Evolutionary conservation across 2,888 invertebrate genomes (phyloP).

Genomic region (Melolontha melolontha): DNA sequence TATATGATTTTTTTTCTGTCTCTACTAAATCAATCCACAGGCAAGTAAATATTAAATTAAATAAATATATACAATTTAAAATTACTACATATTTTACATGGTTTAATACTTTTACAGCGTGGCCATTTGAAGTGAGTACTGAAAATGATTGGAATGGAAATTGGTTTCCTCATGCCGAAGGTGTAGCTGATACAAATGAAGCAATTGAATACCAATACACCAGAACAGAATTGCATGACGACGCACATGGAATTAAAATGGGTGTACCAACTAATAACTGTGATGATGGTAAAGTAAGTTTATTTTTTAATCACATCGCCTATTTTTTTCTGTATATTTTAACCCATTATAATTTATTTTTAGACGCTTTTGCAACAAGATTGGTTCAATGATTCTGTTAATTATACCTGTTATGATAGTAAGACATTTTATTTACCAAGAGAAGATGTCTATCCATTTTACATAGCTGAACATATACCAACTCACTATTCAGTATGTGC

Average conservation of each 20-base stretch:
- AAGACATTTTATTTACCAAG: conserved; percentile 67
- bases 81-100: neutral
- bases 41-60: neutral
- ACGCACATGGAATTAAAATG: conserved; percentile 68
- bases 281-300: conserved; percentile 75
- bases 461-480: conserved; percentile 70
- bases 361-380: conserved; percentile 73
- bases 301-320: neutral
- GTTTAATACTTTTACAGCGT: conserved; percentile 13
- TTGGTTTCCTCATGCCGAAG: conserved; percentile 63
- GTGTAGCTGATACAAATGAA: conserved; percentile 52
- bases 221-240: conserved; percentile 50
- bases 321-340: neutral
- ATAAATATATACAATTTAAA: too few relatives aligned
- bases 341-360: conserved; percentile 52
- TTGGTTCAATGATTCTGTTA: conserved; percentile 51
- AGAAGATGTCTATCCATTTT: conserved; percentile 64
- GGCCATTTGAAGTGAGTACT: conserved; percentile 27
- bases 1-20: too few relatives aligned
- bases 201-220: conserved; percentile 43
- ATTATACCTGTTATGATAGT: conserved; percentile 56
- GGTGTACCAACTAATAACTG: conserved; percentile 68
- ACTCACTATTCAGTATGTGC: conserved; percentile 68
- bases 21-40: neutral
- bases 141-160: conserved; percentile 58